phyloP scores from a whole-genome alignment of 2,113 vertebrate species.

The Hepsetus odoe region DNA sequence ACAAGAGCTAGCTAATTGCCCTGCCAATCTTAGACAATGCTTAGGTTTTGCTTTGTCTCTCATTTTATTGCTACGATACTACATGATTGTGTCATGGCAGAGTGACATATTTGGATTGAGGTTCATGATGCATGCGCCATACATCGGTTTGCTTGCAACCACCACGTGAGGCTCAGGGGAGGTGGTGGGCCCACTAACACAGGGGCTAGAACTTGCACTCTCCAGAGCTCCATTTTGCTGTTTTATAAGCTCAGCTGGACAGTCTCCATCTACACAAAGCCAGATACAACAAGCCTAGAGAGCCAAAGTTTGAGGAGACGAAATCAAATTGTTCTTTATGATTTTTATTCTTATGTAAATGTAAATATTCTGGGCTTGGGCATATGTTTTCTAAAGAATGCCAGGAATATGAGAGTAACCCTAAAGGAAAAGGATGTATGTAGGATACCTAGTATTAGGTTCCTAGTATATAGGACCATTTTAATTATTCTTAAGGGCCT shows the following conservation, averaged over 20 bases:
- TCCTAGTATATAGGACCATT: background rate
- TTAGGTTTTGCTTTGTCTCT: background rate
- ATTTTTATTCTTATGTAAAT: background rate
- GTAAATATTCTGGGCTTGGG: background rate
- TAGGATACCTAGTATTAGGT: background rate
- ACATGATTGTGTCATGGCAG: background rate
- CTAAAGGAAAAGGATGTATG: background rate
- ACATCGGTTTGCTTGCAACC: background rate
- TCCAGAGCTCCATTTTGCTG: conserved; percentile 10
- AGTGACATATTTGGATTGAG: background rate
- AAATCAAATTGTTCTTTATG: background rate
- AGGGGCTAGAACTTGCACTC: background rate
- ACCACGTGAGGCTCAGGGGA: conserved; percentile 15
- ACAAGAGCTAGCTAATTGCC: background rate
- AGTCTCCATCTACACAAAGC: background rate
- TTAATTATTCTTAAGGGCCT: background rate
- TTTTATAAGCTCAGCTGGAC: conserved; percentile 19
- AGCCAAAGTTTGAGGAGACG: background rate
- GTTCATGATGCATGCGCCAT: background rate
- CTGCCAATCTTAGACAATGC: background rate
- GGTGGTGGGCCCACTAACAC: conserved; percentile 1
- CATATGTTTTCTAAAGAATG: background rate
- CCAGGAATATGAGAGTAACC: background rate
- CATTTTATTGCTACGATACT: background rate
- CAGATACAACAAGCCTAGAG: conserved; percentile 30